A percentile compares a stretch with the other conserved stretches of the same genome.
These are phyloP conservation scores for Mythimna lalbum DNA, from an alignment of 2,888 invertebrate species.

Conservation along the genomic window DNA sequence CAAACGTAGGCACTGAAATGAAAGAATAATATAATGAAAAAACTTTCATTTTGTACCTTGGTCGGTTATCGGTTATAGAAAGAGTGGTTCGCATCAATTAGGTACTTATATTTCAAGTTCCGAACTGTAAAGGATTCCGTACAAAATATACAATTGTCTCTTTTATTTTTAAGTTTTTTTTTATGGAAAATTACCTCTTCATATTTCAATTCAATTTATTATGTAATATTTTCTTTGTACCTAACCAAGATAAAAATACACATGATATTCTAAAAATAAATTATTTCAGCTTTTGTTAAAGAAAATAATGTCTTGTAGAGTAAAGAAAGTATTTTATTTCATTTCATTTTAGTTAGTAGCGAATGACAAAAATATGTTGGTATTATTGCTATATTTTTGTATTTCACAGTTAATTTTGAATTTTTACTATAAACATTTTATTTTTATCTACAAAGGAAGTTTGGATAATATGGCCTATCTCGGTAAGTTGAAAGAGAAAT, in stretches of 20 bases:
- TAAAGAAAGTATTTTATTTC: not conserved
- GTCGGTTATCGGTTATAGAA: conserved; percentile 7
- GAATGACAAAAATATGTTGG: too few relatives aligned
- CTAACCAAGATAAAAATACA: not conserved
- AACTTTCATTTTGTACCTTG: conserved; percentile 22
- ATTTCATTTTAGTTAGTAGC: not conserved
- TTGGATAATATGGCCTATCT: too few relatives aligned
- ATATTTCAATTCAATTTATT: not conserved
- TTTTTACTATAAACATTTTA: not conserved
- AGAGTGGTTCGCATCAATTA: conserved; percentile 5
- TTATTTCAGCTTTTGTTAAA: not conserved
- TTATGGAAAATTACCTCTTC: not conserved
- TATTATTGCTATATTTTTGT: too few relatives aligned
- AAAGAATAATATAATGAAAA: conserved; percentile 45
- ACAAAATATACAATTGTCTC: not conserved
- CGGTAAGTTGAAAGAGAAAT: not conserved
- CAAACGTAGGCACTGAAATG: conserved; percentile 34
- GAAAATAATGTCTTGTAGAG: not conserved
- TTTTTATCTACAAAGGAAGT: not conserved
- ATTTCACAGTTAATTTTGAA: too few relatives aligned
- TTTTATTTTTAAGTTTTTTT: not conserved
- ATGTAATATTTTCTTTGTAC: not conserved
- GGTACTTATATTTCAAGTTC: not conserved
- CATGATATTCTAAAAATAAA: not conserved
- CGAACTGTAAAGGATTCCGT: conserved; percentile 20